Conservation (phyloP, 2,888 invertebrate species). For the Priocnemis perturbator region DNA sequence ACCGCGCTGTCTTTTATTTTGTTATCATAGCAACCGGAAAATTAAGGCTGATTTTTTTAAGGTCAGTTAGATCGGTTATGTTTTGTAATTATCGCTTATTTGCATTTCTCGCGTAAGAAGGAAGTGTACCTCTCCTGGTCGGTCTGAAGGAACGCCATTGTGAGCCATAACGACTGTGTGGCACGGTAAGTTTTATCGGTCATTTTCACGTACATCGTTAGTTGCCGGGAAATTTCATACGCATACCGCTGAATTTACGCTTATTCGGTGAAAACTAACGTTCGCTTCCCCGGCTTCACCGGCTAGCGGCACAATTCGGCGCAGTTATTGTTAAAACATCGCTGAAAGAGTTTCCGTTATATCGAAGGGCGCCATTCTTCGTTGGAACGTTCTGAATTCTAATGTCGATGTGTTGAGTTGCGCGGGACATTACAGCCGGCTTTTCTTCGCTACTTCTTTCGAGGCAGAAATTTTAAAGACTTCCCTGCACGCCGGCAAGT, state of each 20-base stretch:
- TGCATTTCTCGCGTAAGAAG: constrained; percentile 49
- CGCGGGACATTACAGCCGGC: constrained; percentile 44
- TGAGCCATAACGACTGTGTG: constrained; percentile 87
- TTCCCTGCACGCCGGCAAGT: too few relatives aligned
- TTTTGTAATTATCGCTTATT: constrained; percentile 13
- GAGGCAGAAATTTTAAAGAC: not conserved
- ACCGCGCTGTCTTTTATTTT: constrained; percentile 48
- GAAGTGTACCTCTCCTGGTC: constrained; percentile 58
- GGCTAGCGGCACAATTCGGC: not conserved
- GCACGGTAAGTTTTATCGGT: constrained; percentile 81
- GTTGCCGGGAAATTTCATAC: constrained; percentile 77
- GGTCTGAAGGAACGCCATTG: constrained; percentile 87
- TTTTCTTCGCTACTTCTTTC: constrained; percentile 9
- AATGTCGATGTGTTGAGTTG: constrained; percentile 21
- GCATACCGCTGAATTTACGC: constrained; percentile 51
- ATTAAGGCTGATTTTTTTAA: constrained; percentile 39
- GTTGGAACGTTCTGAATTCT: constrained; percentile 35
- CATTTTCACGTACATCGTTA: constrained; percentile 83
- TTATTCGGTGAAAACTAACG: constrained; percentile 16
- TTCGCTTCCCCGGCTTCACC: not conserved
- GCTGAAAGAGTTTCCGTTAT: constrained; percentile 30
- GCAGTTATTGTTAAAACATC: constrained; percentile 6
- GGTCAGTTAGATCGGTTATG: fast-evolving
- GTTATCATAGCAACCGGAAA: constrained; percentile 20
- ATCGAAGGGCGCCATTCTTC: constrained; percentile 52